phyloP scores from a whole-genome alignment of 2,888 invertebrate species.

The Mayetiola destructor region DNA sequence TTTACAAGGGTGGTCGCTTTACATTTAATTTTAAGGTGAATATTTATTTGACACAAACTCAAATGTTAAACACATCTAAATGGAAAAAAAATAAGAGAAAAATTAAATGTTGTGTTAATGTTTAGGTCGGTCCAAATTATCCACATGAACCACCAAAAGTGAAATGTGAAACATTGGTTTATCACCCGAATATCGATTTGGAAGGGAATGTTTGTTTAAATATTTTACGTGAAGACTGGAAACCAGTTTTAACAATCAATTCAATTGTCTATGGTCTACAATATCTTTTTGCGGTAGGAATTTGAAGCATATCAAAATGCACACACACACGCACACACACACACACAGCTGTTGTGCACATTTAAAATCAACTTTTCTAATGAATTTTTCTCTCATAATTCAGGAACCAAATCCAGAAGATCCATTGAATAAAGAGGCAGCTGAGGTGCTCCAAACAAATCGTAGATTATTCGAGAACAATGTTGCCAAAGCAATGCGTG shows the following conservation, averaged over 20 bases:
- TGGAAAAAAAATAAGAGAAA: no score
- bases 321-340: no score
- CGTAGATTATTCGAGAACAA: slow-evolving; percentile 89
- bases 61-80: not conserved
- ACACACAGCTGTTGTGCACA: not conserved
- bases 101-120: no score
- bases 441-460: slow-evolving; percentile 90
- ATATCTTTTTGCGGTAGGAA: slow-evolving; percentile 83
- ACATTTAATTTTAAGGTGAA: slow-evolving; percentile 82
- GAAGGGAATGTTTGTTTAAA: slow-evolving; percentile 97
- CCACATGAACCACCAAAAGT: slow-evolving; percentile 98
- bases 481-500: slow-evolving; percentile 90
- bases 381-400: slow-evolving; percentile 17
- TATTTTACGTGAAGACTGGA: slow-evolving; percentile 97
- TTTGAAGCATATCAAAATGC: not conserved
- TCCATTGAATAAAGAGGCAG: slow-evolving; percentile 95
- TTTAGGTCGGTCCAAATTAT: slow-evolving; percentile 84
- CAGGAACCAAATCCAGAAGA: slow-evolving; percentile 98
- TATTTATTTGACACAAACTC: not conserved
- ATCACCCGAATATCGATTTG: slow-evolving; percentile 96
- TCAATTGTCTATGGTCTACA: slow-evolving; percentile 95
- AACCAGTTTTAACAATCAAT: slow-evolving; percentile 93
- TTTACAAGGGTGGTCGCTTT: slow-evolving; percentile 87
- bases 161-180: slow-evolving; percentile 93
- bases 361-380: no score